These are phyloP conservation scores for Sarcophaga bullata DNA, from an alignment of 1,140 invertebrate genomes.

Conservation along the genomic window DNA sequence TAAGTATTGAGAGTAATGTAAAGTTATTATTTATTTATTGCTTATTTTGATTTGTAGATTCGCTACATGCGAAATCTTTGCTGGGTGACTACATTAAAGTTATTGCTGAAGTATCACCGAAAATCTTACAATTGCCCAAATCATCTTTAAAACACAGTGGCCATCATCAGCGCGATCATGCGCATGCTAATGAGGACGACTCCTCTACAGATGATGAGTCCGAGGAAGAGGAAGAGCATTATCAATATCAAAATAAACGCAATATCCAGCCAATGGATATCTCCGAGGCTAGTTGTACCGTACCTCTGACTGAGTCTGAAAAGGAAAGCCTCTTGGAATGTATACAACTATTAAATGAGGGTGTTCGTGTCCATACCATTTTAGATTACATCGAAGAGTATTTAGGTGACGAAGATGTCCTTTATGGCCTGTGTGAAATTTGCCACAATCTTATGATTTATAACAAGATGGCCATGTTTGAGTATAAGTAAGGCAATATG, in stretches of 20 bases:
- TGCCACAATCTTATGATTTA: conserved; percentile 82
- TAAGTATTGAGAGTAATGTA: conserved; percentile 59
- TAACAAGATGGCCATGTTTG: conserved; percentile 79
- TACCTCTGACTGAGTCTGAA: conserved; percentile 65
- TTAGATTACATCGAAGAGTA: conserved; percentile 71
- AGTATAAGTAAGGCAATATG: conserved; percentile 70
- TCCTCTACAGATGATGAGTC: conserved; percentile 61
- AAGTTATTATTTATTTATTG: background rate
- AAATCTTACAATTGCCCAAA: conserved; percentile 59
- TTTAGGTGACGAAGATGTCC: conserved; percentile 68
- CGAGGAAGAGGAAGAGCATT: conserved; percentile 61
- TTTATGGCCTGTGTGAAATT: conserved; percentile 77
- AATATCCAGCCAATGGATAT: background rate
- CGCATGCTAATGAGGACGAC: conserved; percentile 68
- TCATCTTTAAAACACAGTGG: conserved; percentile 54
- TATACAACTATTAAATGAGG: conserved; percentile 74
- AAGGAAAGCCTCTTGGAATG: conserved; percentile 67
- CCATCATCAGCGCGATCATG: conserved; percentile 67
- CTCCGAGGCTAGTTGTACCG: conserved; percentile 48
- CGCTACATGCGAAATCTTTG: conserved; percentile 41
- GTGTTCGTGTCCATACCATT: conserved; percentile 72
- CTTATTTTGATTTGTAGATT: conserved; percentile 44
- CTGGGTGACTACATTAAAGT: conserved; percentile 56
- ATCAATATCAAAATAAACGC: conserved; percentile 47
- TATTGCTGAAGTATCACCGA: conserved; percentile 67